Evolutionary conservation across 2,888 invertebrate species (phyloP).

Genomic region (Drosophila leonis): DNA sequence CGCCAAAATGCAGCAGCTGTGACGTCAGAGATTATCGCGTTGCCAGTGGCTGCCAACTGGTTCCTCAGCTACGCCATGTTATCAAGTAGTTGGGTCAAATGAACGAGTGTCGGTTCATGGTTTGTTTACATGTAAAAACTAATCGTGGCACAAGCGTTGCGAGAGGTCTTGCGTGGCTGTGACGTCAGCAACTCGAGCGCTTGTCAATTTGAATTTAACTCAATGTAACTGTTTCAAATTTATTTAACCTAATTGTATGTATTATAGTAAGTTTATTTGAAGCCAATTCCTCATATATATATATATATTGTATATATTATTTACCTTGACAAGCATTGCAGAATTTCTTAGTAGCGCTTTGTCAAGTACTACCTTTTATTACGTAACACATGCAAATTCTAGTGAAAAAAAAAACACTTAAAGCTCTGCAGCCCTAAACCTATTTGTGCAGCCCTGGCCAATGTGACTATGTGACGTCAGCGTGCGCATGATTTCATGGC

Average conservation of each 20-base stretch:
- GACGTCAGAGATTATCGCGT: slow-evolving; percentile 8
- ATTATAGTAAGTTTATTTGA: not conserved
- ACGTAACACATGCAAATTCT: not conserved
- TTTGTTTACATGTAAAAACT: slow-evolving; percentile 6
- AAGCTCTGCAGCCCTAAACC: slow-evolving; percentile 12
- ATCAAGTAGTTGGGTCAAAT: not conserved
- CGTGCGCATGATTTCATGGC: slow-evolving; percentile 8
- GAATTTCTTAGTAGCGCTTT: too few species aligned
- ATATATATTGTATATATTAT: too few species aligned
- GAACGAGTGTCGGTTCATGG: not conserved
- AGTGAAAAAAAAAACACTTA: slow-evolving; percentile 17
- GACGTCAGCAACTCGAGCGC: not conserved
- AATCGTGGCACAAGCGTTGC: not conserved
- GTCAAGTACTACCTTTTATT: slow-evolving; percentile 18
- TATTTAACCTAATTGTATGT: not conserved
- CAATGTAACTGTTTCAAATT: too few species aligned
- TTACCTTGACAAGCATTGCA: not conserved
- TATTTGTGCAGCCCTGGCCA: slow-evolving; percentile 13
- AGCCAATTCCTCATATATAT: not conserved
- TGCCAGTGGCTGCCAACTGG: not conserved
- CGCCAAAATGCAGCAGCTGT: not conserved
- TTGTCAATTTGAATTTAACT: too few species aligned
- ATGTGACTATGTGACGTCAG: slow-evolving; percentile 9
- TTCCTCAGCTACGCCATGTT: not conserved
- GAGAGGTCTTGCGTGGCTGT: not conserved